Conservation (phyloP, 2,113 vertebrate genomes). For the Podocnemis expansa region DNA sequence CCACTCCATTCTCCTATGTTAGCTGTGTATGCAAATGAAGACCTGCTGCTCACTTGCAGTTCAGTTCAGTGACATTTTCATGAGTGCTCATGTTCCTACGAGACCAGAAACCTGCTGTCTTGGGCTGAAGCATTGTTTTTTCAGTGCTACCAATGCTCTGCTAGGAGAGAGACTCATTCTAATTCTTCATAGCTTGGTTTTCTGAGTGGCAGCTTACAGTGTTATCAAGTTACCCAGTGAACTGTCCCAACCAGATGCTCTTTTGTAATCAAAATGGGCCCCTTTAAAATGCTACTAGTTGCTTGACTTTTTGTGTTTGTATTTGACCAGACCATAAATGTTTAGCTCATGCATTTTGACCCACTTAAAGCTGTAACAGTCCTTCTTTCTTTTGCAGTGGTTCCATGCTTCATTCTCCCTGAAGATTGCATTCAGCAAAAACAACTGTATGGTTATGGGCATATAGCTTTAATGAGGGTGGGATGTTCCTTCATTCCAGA, state of each 20-base stretch:
- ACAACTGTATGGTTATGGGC: neutral
- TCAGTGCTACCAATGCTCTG: neutral
- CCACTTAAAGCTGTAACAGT: neutral
- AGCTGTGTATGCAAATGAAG: neutral
- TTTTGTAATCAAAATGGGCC: neutral
- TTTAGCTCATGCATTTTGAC: neutral
- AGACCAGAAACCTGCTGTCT: accelerated
- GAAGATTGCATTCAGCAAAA: neutral
- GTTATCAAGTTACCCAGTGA: neutral
- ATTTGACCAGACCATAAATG: neutral
- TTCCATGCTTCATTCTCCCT: neutral
- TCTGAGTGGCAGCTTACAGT: neutral
- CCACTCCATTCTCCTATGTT: neutral
- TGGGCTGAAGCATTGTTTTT: neutral
- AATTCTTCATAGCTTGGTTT: neutral
- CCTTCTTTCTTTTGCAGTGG: neutral
- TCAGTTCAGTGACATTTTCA: neutral
- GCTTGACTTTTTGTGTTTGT: neutral
- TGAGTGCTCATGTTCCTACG: neutral
- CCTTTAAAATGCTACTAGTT: neutral
- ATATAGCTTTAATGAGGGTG: neutral
- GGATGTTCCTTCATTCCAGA: slow-evolving; percentile 8
- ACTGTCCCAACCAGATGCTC: neutral
- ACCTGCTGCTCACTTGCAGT: neutral
- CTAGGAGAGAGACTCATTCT: neutral